These are phyloP conservation scores for Epicampocera succincta DNA, from an alignment of 2,888 invertebrate genomes.

Conservation along the genomic window DNA sequence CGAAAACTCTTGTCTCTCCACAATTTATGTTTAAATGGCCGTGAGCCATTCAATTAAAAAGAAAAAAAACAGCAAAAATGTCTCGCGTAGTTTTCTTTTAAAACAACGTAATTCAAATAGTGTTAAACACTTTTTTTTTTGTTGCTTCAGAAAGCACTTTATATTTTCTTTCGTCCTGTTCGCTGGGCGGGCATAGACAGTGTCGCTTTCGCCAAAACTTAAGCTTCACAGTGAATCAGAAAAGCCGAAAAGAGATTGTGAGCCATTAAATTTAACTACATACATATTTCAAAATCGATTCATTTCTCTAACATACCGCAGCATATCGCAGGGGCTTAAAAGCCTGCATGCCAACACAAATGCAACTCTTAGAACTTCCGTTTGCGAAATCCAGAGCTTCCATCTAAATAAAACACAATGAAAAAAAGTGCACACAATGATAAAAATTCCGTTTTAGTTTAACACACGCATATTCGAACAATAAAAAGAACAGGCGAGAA, in stretches of 20 bases:
- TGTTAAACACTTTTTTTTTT: no score
- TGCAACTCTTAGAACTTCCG: background rate
- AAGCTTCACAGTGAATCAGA: no score
- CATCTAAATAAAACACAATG: background rate
- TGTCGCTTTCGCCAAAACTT: no score
- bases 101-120: no score
- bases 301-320: background rate
- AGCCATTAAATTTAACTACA: background rate
- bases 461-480: slow-evolving; percentile 22
- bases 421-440: background rate
- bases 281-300: background rate
- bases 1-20: no score
- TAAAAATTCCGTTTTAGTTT: slow-evolving; percentile 38
- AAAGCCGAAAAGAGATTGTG: background rate
- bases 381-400: background rate
- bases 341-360: background rate
- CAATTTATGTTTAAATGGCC: no score
- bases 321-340: slow-evolving; percentile 23
- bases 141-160: no score
- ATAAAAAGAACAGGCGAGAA: background rate
- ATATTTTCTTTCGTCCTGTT: no score
- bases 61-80: no score
- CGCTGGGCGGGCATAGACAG: no score
- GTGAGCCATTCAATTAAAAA: no score
- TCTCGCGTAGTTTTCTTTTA: no score